Percentiles rank a stretch among this genome's conserved stretches.
These are phyloP conservation scores for Palythoa grandis DNA, from an alignment of 92 coral and sea anemone species.

Conservation along the genomic window DNA sequence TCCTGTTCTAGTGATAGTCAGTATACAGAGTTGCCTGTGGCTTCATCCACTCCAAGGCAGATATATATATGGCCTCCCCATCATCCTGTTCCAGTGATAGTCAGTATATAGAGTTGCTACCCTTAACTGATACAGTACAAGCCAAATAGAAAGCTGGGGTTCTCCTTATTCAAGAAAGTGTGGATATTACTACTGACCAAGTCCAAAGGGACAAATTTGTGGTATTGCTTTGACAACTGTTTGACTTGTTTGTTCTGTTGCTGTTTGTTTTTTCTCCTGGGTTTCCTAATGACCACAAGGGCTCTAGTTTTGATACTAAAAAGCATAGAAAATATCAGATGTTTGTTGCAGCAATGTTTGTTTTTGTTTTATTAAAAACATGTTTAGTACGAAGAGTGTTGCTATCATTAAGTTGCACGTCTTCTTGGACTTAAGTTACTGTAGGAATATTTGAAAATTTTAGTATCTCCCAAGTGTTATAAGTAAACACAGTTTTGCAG, in stretches of 20 bases:
- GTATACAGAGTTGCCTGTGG: not conserved
- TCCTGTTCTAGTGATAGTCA: not conserved
- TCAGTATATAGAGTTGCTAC: not conserved
- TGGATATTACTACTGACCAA: not conserved
- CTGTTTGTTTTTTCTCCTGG: not conserved
- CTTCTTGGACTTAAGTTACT: not conserved
- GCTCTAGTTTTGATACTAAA: not conserved
- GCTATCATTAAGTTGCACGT: not conserved
- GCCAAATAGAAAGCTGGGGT: conserved; percentile 11
- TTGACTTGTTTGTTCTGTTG: not conserved
- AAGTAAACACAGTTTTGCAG: not conserved
- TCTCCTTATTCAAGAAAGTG: not conserved
- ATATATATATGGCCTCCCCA: not conserved
- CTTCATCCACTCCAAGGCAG: not conserved
- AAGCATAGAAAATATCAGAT: not conserved
- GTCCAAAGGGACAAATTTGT: not conserved
- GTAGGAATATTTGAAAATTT: too few relatives aligned
- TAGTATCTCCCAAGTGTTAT: too few relatives aligned
- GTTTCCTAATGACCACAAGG: not conserved
- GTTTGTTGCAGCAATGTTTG: not conserved
- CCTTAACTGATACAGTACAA: not conserved
- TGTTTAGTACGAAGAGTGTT: not conserved
- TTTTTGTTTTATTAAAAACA: too few relatives aligned
- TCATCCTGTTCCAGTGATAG: not conserved
- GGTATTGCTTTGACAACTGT: not conserved